Conservation (phyloP, 2,797 vertebrate genomes). For the Sebastes umbrosus region DNA sequence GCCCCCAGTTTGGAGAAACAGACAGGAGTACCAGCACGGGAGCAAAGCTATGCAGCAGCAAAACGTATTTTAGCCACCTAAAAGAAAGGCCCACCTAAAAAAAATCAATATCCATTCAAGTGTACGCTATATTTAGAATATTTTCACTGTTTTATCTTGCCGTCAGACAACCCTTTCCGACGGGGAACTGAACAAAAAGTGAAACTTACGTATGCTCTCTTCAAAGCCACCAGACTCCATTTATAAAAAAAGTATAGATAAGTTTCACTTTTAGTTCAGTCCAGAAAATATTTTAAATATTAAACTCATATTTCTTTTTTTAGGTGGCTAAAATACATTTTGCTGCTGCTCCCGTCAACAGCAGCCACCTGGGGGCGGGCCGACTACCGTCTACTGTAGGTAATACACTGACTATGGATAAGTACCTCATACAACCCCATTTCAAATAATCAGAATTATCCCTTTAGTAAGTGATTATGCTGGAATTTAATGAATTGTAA, state of each 20-base stretch:
- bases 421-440: neutral
- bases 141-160: no score
- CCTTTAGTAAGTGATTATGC: neutral
- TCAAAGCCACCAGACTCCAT: neutral
- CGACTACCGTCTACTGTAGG: neutral
- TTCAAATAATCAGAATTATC: neutral
- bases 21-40: no score
- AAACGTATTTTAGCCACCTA: no score
- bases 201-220: neutral
- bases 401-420: neutral
- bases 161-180: no score
- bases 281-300: neutral
- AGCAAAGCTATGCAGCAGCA: no score
- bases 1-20: no score
- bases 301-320: neutral
- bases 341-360: no score
- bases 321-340: neutral
- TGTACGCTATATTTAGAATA: no score
- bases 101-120: no score
- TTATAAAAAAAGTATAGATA: neutral
- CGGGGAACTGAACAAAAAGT: no score
- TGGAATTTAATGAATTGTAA: neutral
- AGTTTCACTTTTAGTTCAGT: neutral
- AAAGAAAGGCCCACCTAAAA: no score
- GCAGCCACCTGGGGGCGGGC: no score